Evolutionary conservation across 2,797 vertebrate genomes (phyloP).

Genomic region (Schizothorax lantsangensis): DNA sequence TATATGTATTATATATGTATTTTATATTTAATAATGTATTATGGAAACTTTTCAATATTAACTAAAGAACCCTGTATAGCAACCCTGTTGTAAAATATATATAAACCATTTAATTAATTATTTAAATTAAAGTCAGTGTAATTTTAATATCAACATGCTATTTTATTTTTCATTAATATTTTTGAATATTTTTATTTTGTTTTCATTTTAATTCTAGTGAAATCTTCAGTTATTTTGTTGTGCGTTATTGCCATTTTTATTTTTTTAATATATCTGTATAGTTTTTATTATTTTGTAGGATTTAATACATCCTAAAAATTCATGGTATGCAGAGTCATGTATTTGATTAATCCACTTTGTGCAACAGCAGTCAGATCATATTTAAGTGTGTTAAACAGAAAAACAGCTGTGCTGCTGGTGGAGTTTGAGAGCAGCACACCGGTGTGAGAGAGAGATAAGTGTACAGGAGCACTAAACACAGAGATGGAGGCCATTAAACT

Average conservation of each 20-base stretch:
- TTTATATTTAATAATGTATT: too few relatives aligned
- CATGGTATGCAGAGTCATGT: background rate
- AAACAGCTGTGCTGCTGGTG: background rate
- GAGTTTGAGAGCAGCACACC: background rate
- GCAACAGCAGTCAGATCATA: background rate
- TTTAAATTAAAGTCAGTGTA: background rate
- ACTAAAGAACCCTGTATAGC: background rate
- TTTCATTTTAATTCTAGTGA: background rate
- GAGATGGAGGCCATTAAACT: conserved; percentile 47
- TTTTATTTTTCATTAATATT: background rate
- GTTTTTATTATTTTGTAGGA: background rate
- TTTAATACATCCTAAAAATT: background rate
- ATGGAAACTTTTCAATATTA: background rate
- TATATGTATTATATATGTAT: too few relatives aligned
- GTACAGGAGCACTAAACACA: conserved; percentile 38
- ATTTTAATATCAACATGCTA: too few relatives aligned
- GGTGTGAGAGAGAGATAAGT: conserved; percentile 43
- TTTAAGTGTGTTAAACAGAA: background rate
- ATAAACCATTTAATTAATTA: background rate
- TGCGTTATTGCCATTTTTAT: background rate
- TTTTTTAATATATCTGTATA: background rate
- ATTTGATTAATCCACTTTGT: background rate
- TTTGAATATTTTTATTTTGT: background rate
- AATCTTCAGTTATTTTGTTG: background rate
- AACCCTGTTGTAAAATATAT: background rate